phyloP scores from a whole-genome alignment of 2,888 invertebrate species.

The Limnephilus auricula region DNA sequence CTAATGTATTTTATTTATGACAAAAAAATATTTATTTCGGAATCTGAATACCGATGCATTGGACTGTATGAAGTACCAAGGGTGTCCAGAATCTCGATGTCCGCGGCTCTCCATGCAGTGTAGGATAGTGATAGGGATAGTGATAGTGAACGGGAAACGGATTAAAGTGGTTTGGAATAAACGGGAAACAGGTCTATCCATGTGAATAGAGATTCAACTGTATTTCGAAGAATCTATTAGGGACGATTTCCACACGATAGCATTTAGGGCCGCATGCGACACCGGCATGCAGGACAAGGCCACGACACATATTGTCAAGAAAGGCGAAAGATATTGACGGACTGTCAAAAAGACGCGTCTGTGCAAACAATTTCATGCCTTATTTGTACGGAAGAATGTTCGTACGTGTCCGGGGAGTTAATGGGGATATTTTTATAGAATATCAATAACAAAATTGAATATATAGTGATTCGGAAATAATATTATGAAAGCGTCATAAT shows the following conservation, averaged over 20 bases:
- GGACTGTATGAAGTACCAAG: no score
- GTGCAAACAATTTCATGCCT: background rate
- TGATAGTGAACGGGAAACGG: no score
- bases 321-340: background rate
- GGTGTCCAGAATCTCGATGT: no score
- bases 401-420: background rate
- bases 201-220: background rate
- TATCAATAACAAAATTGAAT: background rate
- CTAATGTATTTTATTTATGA: no score
- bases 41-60: no score
- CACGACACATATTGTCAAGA: background rate
- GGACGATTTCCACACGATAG: background rate
- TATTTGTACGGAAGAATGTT: background rate
- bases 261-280: background rate
- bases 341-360: background rate
- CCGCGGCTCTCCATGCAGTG: no score
- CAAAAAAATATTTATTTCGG: no score
- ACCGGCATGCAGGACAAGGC: background rate
- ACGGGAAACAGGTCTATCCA: background rate
- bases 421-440: background rate
- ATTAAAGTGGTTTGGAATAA: background rate
- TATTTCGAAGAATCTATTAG: background rate
- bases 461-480: background rate
- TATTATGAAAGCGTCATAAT: background rate
- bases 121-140: no score